Evolutionary conservation across 2,797 vertebrate species (phyloP).

Genomic region (Bovichtus diacanthus): DNA sequence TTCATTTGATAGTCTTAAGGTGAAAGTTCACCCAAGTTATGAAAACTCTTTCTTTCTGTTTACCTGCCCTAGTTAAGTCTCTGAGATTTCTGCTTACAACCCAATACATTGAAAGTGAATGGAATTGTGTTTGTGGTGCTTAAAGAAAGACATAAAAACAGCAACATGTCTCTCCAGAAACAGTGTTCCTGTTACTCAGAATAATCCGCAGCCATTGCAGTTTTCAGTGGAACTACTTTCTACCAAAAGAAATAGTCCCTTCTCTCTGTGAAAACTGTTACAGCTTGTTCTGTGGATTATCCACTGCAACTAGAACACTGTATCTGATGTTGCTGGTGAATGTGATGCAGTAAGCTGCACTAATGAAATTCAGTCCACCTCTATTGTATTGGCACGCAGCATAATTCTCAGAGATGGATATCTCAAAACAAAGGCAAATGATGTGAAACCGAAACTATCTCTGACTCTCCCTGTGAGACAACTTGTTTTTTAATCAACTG

Average conservation of each 20-base stretch:
- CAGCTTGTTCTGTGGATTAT: constrained; percentile 39
- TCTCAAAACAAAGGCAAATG: neutral
- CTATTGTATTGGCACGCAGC: neutral
- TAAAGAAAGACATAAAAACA: neutral
- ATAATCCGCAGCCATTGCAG: neutral
- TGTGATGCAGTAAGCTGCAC: neutral
- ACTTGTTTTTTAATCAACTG: constrained; percentile 3
- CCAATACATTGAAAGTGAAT: neutral
- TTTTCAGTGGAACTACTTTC: constrained; percentile 15
- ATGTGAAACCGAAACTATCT: constrained; percentile 2
- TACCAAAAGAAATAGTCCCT: neutral
- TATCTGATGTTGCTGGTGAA: neutral
- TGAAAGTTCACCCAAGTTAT: neutral
- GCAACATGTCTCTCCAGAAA: neutral
- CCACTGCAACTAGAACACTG: neutral
- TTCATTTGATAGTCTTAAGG: neutral
- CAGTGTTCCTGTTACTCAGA: neutral
- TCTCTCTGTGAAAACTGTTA: constrained; percentile 7
- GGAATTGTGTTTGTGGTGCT: neutral
- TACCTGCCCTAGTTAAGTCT: neutral
- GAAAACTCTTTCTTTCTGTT: neutral
- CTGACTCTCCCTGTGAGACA: constrained; percentile 1
- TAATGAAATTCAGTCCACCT: neutral
- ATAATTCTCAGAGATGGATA: neutral
- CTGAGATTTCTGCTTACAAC: neutral